Base-by-base conservation (phyloP, 2,888 invertebrate species). In the Sceliomorpha sp. region DNA sequence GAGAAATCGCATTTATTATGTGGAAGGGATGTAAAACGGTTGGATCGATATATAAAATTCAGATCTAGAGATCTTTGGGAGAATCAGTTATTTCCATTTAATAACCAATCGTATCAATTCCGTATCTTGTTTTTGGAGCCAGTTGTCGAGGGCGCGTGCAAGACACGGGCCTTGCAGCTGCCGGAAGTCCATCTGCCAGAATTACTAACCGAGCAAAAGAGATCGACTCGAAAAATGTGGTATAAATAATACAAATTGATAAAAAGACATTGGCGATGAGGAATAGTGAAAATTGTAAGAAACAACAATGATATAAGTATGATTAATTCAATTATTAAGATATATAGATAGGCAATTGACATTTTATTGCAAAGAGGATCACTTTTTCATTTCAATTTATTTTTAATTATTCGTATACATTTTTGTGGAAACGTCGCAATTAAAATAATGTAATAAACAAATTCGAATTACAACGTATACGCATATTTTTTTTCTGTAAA, bases 171-270 rank as follows among this genome's bases (percentile, higher is more conserved):
- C 75, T 78, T 55, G 73, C 85, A 85, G 84, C 85, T 85, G 85
- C 84, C 85, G 85, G 85, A 85, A 85, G 83, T 84, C 82, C 85
- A 85, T 84, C 85, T 84, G 84, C 81, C 81, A 70, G 76, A 66
- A 74, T 74, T 79, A 78, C 76, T 77, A 80, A 74, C 77, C 77
- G 72, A 73, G 62, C 74, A 69, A 58, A 68, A 71, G 60, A 72
- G 76, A 72, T 74, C 48, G 76, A 60, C 68, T 70, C 64, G 10
- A 48, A 55, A 60, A 47, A 56, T 56, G 24, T 17, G 9, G 13
- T 9, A 67, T 53, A 60, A 59, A 50, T 68, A 48, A 55, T 55
- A 7, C 26, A 47, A 14, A 50, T 4, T 20, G 2, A 5, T 20
- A 20, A n/a, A n/a, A n/a, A n/a, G n/a, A n/a, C n/a, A n/a, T n/a